Conservation (phyloP, 2,888 invertebrate species). For the Labia minor region DNA sequence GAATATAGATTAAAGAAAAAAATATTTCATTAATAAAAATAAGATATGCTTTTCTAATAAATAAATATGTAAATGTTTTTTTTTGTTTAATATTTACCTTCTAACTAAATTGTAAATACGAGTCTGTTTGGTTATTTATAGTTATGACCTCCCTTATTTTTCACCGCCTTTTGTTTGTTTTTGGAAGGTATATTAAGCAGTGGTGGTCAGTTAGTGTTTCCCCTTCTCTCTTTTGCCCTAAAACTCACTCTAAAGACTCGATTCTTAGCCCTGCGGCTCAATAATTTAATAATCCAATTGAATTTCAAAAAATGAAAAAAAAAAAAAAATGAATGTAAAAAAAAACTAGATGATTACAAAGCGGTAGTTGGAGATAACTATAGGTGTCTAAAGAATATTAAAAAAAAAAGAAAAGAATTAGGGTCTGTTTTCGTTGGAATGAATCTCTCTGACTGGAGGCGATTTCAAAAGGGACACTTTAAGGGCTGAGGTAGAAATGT, state of each 20-base stretch:
- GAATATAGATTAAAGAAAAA: no score
- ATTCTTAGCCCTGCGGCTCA: neutral
- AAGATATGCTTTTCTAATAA: no score
- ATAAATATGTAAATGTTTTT: no score
- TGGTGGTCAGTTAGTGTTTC: no score
- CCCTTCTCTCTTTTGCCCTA: no score
- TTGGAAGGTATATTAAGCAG: no score
- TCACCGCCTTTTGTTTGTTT: no score
- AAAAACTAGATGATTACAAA: neutral
- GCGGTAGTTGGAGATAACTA: neutral
- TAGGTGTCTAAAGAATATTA: conserved; percentile 1
- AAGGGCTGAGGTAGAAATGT: conserved; percentile 8
- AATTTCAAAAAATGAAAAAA: neutral
- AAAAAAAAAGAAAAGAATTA: neutral
- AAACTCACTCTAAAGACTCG: neutral
- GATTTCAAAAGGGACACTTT: neutral
- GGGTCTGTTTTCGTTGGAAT: conserved; percentile 7
- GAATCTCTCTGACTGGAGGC: neutral
- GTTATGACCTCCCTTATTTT: no score
- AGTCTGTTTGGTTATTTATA: no score
- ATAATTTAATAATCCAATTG: conserved; percentile 13
- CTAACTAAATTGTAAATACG: no score
- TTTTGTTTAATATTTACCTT: no score
- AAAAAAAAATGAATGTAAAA: neutral
- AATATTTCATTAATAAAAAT: no score